Evolutionary conservation across 53 echinoderm and acorn worm species (phyloP), one percentile per base, ranked within the genome.

Genomic region (Apostichopus leukothele): DNA sequence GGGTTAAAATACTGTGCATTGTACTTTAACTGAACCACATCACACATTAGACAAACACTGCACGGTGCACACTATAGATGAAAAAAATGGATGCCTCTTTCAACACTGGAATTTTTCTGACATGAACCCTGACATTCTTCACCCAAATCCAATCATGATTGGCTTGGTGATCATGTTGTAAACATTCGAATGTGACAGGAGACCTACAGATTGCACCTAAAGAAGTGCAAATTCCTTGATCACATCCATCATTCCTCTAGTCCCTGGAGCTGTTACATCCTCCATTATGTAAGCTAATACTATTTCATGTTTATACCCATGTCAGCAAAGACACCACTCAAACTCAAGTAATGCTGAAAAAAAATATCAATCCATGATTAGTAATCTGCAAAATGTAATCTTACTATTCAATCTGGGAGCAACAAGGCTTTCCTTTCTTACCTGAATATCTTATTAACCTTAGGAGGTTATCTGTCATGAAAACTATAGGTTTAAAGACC

Each of bases 181-280:
- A 63, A 11, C 63, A 63, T 63, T 63, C 16, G 63, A 9, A 16
- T 7, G 13, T 63, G 63, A 63, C 12, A 63, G 0, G 7, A 63
- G 63, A 7, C 7, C 7, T 13, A 16, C 13, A 16, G 63, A 63
- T 63, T 63, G 63, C 63, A 63, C 63, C 63, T 16, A 4, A 1
- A 63, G 63, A 63, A 53, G 78, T 78, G 53, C 78, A 52, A 78
- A 78, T 78, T 78, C 78, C 51, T 53, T 52, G 51, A 78, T 78
- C 78, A 8, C 51, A 12, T 78, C 78, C 53, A 78, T 78, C 78
- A 12, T 16, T 16, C 12, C 51, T 11, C 7, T 18, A 52, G 51
- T 50, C 78, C 78, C 51, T 50, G 53, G 51, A 78, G 78, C 39
- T 78, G 51, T 52, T 51, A 78, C 78, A 50, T 78, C 78, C 78